phyloP scores from a whole-genome alignment of 92 coral and sea anemone genomes.

The Parazoanthus atlanticus region DNA sequence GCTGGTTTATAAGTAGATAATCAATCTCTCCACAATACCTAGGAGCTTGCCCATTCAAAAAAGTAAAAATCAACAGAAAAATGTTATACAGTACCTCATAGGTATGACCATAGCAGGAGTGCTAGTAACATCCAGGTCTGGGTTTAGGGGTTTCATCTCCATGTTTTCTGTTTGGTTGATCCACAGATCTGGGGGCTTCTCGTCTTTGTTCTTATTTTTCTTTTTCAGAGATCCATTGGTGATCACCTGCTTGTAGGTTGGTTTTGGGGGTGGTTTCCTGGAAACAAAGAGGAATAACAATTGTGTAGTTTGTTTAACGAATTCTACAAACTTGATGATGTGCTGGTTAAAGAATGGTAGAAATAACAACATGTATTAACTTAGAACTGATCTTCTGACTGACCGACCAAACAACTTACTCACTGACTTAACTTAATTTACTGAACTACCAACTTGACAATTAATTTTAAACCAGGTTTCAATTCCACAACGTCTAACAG shows the following conservation, averaged over 20 bases:
- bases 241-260: slow-evolving; percentile 77
- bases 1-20: too few species aligned
- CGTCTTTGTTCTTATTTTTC: slow-evolving; percentile 72
- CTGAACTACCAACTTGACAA: too few species aligned
- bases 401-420: too few species aligned
- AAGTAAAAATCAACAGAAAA: neutral
- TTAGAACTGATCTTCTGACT: too few species aligned
- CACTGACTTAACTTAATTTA: too few species aligned
- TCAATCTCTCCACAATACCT: too few species aligned
- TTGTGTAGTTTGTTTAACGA: neutral
- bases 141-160: slow-evolving; percentile 86
- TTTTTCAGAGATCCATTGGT: slow-evolving; percentile 79
- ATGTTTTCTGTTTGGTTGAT: slow-evolving; percentile 80
- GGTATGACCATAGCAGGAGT: slow-evolving; percentile 7
- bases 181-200: slow-evolving; percentile 85
- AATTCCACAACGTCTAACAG: too few species aligned
- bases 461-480: too few species aligned
- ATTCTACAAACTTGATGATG: neutral
- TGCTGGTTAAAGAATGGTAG: too few species aligned
- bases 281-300: neutral
- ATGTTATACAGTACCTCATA: neutral
- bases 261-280: slow-evolving; percentile 70
- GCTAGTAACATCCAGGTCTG: slow-evolving; percentile 71
- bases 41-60: too few species aligned
- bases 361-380: too few species aligned